phyloP scores from a whole-genome alignment of 2,113 vertebrate species.

The Tor tambroides region DNA sequence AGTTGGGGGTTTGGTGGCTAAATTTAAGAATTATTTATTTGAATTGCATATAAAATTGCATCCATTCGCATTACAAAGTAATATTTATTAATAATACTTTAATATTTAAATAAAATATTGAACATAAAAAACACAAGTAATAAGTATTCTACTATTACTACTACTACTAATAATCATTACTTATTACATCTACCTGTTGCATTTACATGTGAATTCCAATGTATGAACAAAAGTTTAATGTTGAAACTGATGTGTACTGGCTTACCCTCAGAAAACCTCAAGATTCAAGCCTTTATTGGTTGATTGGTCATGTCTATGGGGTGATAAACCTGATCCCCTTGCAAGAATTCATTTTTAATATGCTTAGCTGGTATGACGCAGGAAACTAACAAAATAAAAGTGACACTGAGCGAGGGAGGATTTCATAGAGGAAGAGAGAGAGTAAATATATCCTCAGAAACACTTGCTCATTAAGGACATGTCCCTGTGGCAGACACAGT shows the following conservation, averaged over 20 bases:
- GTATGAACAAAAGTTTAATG: no score
- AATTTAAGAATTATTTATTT: no score
- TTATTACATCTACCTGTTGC: no score
- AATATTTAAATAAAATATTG: background rate
- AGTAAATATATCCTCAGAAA: slow-evolving; percentile 46
- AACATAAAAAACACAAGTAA: no score
- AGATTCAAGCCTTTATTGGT: background rate
- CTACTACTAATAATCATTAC: no score
- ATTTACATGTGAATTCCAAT: no score
- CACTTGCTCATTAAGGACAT: slow-evolving; percentile 48
- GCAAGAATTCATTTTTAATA: background rate
- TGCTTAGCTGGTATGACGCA: slow-evolving; percentile 7
- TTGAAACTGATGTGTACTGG: no score
- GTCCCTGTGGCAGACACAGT: slow-evolving; percentile 23
- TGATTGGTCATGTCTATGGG: background rate
- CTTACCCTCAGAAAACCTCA: no score
- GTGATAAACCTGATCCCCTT: background rate
- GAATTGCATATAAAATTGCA: no score
- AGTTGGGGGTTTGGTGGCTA: no score
- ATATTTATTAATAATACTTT: background rate
- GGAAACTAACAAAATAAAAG: background rate
- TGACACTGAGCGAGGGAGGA: background rate
- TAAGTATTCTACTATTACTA: no score
- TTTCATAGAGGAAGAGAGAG: slow-evolving; percentile 25
- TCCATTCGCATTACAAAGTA: no score